Evolutionary conservation across 2,888 invertebrate species (phyloP), one percentile per base, ranked within the genome.

Genomic region (Chirona hameri): DNA sequence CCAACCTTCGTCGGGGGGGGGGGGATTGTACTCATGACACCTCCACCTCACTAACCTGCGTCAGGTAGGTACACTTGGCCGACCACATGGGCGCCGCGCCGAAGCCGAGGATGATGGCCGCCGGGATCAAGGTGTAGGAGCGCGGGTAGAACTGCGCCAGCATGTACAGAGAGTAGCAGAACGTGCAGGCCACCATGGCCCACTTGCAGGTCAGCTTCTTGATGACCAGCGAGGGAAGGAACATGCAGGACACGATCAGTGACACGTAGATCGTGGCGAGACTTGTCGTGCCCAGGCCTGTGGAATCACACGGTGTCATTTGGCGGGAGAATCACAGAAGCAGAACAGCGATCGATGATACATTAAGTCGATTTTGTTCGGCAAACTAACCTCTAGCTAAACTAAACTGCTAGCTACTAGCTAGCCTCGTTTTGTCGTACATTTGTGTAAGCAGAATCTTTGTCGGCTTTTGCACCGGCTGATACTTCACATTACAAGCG

Each of bases 31-130:
- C n/a, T n/a, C n/a, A n/a, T n/a, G n/a, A n/a, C n/a, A n/a, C n/a
- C n/a, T n/a, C n/a, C n/a, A n/a, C n/a, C n/a, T 12, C 12, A 46
- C 84, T 84, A 81, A 86, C 85, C 81, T 86, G 86, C 24, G 98
- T 98, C 84, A 99, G 91, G 88, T 99, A 99, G 1, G 97, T 96
- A 83, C 98, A 98, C 88, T 98, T 96, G 31, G 98, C 96, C 0
- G 97, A 95, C 99, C 99, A 99, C 93, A 99, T 94, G 81, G 98
- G 98, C 0, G 98, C 97, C 4, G 97, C 98, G 18, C 97, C 97
- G 82, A 98, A 89, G 85, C 99, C 98, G 55, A 97, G 92, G n/a
- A 98, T 90, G 48, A 98, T 93, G 48, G 97, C 97, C 60, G 97
- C 94, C 0, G 96, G 96, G 82, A 96, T 94, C 83, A 96, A 90